phyloP scores from a whole-genome alignment of 2,888 invertebrate genomes.

The Cantharis lateralis region DNA sequence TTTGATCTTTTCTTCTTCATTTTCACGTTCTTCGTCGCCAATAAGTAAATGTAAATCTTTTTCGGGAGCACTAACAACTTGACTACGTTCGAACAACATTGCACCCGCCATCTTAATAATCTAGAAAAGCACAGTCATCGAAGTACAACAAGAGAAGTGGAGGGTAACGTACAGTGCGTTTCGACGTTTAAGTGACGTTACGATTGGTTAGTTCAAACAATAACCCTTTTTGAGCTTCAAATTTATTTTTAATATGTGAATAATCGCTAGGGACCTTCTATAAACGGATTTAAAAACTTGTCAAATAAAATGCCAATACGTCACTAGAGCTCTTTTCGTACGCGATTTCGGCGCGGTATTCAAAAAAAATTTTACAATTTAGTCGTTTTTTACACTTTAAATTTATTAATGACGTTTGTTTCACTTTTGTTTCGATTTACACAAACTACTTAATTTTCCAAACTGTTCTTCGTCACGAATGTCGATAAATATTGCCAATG shows the following conservation, averaged over 20 bases:
- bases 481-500: background rate
- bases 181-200: background rate
- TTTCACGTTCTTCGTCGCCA: constrained; percentile 76
- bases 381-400: background rate
- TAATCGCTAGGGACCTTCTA: background rate
- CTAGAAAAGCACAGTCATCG: constrained; percentile 58
- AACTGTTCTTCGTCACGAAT: background rate
- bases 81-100: constrained; percentile 85
- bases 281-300: background rate
- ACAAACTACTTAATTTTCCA: background rate
- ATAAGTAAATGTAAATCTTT: constrained; percentile 77
- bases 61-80: constrained; percentile 75
- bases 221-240: background rate
- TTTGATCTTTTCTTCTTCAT: constrained; percentile 87
- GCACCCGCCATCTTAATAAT: constrained; percentile 80
- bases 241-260: background rate
- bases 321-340: background rate
- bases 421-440: background rate
- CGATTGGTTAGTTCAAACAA: background rate
- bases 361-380: background rate
- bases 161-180: background rate
- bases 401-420: background rate
- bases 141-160: constrained; percentile 10
- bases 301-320: background rate
- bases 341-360: background rate